Evolutionary conservation across 2,888 invertebrate genomes (phyloP).

Genomic region (Microctonus hyperodae): DNA sequence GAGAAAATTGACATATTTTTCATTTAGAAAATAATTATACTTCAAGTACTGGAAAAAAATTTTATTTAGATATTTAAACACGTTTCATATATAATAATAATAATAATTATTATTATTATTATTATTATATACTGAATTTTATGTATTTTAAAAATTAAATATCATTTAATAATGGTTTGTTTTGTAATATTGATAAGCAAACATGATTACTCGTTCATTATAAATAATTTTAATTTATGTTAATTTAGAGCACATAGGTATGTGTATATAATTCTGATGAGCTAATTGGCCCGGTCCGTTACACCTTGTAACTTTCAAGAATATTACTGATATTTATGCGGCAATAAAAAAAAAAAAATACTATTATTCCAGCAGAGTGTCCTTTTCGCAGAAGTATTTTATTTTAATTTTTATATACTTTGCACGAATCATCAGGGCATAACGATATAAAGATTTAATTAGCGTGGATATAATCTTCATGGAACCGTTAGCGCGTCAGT

Average conservation of each 20-base stretch:
- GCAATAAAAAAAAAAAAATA: neutral
- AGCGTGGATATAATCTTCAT: neutral
- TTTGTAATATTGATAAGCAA: no score
- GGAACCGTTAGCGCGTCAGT: neutral
- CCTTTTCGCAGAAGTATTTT: neutral
- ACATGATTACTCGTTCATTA: no score
- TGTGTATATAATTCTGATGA: neutral
- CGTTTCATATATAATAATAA: no score
- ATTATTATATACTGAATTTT: neutral
- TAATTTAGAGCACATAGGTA: neutral
- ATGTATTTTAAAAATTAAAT: neutral
- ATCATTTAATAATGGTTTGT: neutral
- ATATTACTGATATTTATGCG: neutral
- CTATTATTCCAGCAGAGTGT: neutral
- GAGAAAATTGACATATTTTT: no score
- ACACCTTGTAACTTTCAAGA: slow-evolving; percentile 11
- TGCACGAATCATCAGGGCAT: neutral
- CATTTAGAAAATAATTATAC: no score
- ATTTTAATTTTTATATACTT: neutral
- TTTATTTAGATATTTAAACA: no score
- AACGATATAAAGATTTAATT: slow-evolving; percentile 10
- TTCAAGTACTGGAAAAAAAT: no score
- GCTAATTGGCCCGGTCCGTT: slow-evolving; percentile 17
- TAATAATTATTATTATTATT: no score
- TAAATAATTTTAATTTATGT: neutral